Percentiles rank a stretch among this genome's conserved stretches.
These are phyloP conservation scores for Dipodomys spectabilis DNA, from an alignment of 2,113 vertebrate genomes.

Conservation along the genomic window DNA sequence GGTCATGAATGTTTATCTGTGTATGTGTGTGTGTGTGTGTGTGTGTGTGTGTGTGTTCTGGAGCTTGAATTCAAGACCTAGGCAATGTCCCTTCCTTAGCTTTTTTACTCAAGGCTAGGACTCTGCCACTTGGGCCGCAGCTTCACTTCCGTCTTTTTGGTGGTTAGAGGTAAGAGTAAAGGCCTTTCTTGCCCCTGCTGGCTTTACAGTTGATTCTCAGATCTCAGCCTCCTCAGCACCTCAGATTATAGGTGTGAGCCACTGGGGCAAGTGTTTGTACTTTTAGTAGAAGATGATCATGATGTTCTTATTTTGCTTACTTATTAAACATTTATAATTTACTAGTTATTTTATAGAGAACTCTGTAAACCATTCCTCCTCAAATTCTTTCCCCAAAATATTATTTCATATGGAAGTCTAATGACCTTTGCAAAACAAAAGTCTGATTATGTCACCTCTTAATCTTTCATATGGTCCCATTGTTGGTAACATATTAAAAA, in stretches of 20 bases:
- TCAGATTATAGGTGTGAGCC: too few species aligned
- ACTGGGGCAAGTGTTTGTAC: background rate
- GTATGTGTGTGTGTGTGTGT: too few species aligned
- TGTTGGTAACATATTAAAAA: constrained; percentile 9
- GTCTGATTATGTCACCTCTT: background rate
- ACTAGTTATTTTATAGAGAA: constrained; percentile 2
- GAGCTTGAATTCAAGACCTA: too few species aligned
- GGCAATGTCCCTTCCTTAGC: too few species aligned
- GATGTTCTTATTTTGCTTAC: background rate
- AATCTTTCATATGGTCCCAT: background rate
- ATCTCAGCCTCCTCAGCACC: too few species aligned
- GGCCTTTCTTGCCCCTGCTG: too few species aligned
- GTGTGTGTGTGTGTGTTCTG: too few species aligned
- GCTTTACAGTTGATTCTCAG: too few species aligned
- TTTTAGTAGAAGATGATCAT: background rate
- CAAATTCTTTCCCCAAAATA: background rate
- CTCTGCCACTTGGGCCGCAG: too few species aligned
- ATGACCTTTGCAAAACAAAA: constrained; percentile 14
- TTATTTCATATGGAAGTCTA: constrained; percentile 6
- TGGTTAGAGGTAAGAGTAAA: too few species aligned
- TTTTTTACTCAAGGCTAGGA: too few species aligned
- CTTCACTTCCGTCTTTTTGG: too few species aligned
- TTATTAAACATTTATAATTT: background rate
- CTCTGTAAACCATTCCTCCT: background rate
- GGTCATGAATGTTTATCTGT: background rate